Base-by-base conservation (phyloP, 2,797 vertebrate genomes). In the Galagoides demidoff region DNA sequence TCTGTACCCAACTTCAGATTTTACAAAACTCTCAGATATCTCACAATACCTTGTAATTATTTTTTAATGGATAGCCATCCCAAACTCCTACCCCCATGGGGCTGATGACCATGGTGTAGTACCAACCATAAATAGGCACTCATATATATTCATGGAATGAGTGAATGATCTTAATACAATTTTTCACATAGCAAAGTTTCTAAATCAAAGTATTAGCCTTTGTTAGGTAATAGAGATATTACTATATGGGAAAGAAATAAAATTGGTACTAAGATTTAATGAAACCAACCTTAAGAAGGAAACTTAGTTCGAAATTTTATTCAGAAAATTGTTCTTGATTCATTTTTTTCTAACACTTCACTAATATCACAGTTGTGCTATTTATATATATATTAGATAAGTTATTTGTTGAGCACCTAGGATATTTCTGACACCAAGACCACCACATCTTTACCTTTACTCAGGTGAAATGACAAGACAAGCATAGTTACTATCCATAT, bases 211-310 rank as follows among this genome's bases (percentile, higher is more conserved):
- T 31, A 90, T 76, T 85, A 71, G 29, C 13, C 20, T 89, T 83
- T 81, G 31, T 70, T 68, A 89, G 31, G 17, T 45, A 76, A 82
- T 34, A 73, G n/a, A 39, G 25, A 57, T 45, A 71, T 66, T 76
- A 71, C 25, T 71, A 70, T n/a, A 29, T 66, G 16, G 14, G 8
- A 74, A 68, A 25, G 22, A 94, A 95, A 73, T 61, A 87, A 96
- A 91, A 43, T 49, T 85, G 37, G 16, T 73, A 76, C 27, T 68
- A 84, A 64, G 8, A 79, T 66, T 49, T 59, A 89, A 93, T 49
- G 7, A 95, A 90, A 73, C 14, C 20, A 90, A 73, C 14, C 20
- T 2, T 34, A 76, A 76, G 37, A 64, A 27, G 37, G 14, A 95
- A 29, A 19, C 0, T 2, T 87, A 64, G 3, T 37, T 90, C 52